Evolutionary conservation across 2,113 vertebrate genomes (phyloP), one percentile per base, ranked within the genome.

Genomic region (Nycticebus coucang): DNA sequence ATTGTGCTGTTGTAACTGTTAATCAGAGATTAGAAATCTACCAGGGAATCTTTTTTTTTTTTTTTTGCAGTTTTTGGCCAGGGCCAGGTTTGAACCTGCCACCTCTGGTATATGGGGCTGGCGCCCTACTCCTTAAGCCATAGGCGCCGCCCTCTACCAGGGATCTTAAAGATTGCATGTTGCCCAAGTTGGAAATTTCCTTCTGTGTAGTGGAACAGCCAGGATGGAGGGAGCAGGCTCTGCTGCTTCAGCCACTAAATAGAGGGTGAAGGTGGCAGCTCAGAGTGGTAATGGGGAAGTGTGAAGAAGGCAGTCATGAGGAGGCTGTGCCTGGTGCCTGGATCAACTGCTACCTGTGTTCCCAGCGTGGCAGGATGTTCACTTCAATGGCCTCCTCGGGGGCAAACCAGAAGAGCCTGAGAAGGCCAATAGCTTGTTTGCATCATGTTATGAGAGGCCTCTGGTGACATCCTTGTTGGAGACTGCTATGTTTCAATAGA

Each of bases 161-260:
- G n/a, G n/a, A n/a, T n/a, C 26, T 79, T 15, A 37, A 50, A 57
- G 60, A 30, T 7, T 1, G 8, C 18, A 4, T 4, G 21, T 45
- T 35, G 18, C 87, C 41, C 18, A 4, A 11, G 62, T 3, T 14
- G 82, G 83, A 85, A 9, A 8, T 35, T 24, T 79, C 69, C 93
- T 64, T 57, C 24, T 1, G 0, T 22, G 45, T 12, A 28, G 33
- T 10, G 2, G 28, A 28, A 12, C 2, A 8, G 72, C 64, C n/a
- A 0, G 3, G 81, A 11, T 4, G 3, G 19, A 30, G 45, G 75
- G 37, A 41, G 3, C 7, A 5, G 66, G 9, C 7, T 14, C 5
- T 4, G 0, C 28, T 30, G 53, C 17, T 15, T 50, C 53, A 35
- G 75, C 68, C 59, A 3, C 45, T 19, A 30, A 10, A 4, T 6